Conservation (phyloP, 1,140 invertebrate genomes). For the Saccostrea cuccullata region DNA sequence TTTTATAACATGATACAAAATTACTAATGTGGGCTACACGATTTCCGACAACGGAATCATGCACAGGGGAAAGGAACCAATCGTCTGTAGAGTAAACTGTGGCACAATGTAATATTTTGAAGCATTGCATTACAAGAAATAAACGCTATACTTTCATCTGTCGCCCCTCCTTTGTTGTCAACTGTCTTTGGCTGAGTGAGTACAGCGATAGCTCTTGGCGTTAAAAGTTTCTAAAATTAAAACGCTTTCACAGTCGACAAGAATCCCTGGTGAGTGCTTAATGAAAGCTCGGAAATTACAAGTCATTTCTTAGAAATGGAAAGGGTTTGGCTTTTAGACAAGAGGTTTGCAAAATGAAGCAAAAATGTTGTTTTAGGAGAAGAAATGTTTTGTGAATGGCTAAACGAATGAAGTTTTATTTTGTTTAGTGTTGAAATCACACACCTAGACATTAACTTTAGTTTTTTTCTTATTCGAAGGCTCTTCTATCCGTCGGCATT, state of each 20-base stretch:
- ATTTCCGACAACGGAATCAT: no score
- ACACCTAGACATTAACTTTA: no score
- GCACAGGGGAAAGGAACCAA: neutral
- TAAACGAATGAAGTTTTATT: neutral
- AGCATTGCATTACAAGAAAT: neutral
- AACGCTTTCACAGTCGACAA: neutral
- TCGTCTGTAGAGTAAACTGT: neutral
- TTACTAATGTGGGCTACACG: no score
- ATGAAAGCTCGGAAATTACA: slow-evolving; percentile 25
- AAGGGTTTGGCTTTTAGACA: slow-evolving; percentile 1
- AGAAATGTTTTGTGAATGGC: neutral
- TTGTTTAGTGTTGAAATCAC: no score
- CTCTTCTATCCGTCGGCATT: no score
- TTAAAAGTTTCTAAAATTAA: neutral
- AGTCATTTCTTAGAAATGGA: slow-evolving; percentile 1
- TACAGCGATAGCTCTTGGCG: neutral
- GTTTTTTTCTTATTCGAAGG: no score
- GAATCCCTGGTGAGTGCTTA: slow-evolving; percentile 12
- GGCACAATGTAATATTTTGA: neutral
- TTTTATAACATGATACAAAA: no score
- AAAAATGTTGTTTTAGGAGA: neutral
- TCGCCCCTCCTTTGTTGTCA: neutral
- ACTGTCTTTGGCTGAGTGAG: neutral
- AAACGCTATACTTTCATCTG: neutral
- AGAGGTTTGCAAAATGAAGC: neutral